These are phyloP conservation scores for Drosophila pseudotakahashii DNA, from an alignment of 2,888 invertebrate genomes.

Conservation along the genomic window DNA sequence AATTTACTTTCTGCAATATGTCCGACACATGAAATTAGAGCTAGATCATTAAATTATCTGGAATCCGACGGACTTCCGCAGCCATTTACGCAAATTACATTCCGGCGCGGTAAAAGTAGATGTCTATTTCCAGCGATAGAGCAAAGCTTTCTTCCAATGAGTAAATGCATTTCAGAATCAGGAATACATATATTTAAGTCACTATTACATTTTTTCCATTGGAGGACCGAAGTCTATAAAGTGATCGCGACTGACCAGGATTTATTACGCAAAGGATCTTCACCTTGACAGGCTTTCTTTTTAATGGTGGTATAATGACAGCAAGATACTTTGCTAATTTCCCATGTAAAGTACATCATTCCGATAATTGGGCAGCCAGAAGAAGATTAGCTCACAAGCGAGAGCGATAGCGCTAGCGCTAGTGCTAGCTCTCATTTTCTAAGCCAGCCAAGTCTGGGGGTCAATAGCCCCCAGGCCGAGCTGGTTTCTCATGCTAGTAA, in stretches of 20 bases:
- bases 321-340: too few relatives aligned
- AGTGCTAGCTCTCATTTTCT: conserved; percentile 16
- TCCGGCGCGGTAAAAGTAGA: conserved; percentile 42
- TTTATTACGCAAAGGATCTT: too few relatives aligned
- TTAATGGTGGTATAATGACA: too few relatives aligned
- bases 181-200: not conserved
- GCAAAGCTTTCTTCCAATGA: conserved; percentile 12
- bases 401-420: not conserved
- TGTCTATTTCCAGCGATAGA: conserved; percentile 40
- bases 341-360: too few relatives aligned
- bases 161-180: not conserved
- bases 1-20: conserved; percentile 53
- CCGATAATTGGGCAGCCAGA: not conserved
- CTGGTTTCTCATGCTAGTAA: conserved; percentile 52
- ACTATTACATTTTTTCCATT: not conserved
- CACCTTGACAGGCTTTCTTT: too few relatives aligned
- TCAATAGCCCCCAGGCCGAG: conserved; percentile 66
- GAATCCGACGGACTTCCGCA: conserved; percentile 64
- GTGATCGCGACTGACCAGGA: too few relatives aligned
- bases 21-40: conserved; percentile 25
- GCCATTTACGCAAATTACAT: conserved; percentile 60
- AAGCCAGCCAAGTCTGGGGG: conserved; percentile 28
- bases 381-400: not conserved
- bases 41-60: conserved; percentile 47
- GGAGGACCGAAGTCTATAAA: not conserved